phyloP scores from a whole-genome alignment of 2,888 invertebrate genomes.

The Tolmerus cingulatus region DNA sequence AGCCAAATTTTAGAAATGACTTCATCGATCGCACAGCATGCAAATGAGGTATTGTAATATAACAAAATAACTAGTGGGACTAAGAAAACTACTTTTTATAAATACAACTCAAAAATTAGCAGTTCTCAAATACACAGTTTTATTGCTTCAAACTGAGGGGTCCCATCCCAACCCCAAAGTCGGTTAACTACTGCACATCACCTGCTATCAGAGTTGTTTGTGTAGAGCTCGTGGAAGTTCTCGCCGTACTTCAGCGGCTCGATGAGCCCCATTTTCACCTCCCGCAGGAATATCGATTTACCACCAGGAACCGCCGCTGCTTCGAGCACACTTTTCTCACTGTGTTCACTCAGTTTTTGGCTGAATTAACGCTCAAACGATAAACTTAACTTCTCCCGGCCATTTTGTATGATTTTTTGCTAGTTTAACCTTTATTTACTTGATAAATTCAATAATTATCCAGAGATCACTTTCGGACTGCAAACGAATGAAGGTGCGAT shows the following conservation, averaged over 20 bases:
- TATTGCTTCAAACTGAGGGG: not conserved
- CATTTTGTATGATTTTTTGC: not conserved
- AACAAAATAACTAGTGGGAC: not conserved
- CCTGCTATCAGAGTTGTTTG: conserved; percentile 59
- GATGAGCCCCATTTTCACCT: conserved; percentile 56
- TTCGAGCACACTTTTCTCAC: not conserved
- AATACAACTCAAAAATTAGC: not conserved
- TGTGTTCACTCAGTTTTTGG: not conserved
- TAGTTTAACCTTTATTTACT: not conserved
- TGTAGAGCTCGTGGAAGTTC: conserved; percentile 63
- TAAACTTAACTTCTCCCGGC: not conserved
- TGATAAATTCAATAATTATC: not conserved
- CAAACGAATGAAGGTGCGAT: not conserved
- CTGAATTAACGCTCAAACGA: not conserved
- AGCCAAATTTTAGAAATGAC: not conserved
- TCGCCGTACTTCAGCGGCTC: conserved; percentile 63
- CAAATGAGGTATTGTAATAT: not conserved
- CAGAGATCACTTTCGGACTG: not conserved
- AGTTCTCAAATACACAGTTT: not conserved
- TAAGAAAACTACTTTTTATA: not conserved
- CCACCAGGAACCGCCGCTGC: not conserved
- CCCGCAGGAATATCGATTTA: conserved; percentile 8
- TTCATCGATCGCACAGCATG: not conserved
- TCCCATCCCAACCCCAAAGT: not conserved
- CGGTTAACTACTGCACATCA: conserved; percentile 2